Evolutionary conservation across 2,797 vertebrate species (phyloP).

Genomic region (Anabas testudineus): DNA sequence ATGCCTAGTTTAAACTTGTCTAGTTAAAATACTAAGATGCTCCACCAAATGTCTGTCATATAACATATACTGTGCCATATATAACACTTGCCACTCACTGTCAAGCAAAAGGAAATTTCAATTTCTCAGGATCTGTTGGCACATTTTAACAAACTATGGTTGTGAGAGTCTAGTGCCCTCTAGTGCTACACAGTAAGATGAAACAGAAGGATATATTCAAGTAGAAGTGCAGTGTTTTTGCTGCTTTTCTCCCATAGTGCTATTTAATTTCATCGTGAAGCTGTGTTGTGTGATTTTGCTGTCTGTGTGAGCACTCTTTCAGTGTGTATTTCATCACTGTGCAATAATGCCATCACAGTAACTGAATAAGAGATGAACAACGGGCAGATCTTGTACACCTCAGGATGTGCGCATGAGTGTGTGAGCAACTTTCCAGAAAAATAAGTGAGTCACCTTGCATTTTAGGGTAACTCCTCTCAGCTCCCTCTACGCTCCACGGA

Average conservation of each 20-base stretch:
- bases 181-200: slow-evolving; percentile 15
- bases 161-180: slow-evolving; percentile 49
- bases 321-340: slow-evolving; percentile 6
- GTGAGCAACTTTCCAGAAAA: slow-evolving; percentile 47
- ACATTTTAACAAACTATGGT: slow-evolving; percentile 3
- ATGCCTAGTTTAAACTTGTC: slow-evolving; percentile 30
- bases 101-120: slow-evolving; percentile 32
- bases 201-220: neutral
- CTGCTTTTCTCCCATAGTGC: neutral
- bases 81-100: slow-evolving; percentile 9
- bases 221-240: slow-evolving; percentile 3
- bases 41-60: slow-evolving; percentile 7
- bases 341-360: neutral
- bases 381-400: slow-evolving; percentile 11
- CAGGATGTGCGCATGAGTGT: slow-evolving; percentile 15
- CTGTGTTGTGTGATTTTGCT: neutral
- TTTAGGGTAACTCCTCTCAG: slow-evolving; percentile 60
- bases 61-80: neutral
- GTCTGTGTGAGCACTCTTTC: neutral
- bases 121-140: slow-evolving; percentile 22
- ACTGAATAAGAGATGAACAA: slow-evolving; percentile 28
- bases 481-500: slow-evolving; percentile 39
- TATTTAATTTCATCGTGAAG: neutral
- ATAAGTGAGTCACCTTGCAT: slow-evolving; percentile 71
- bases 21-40: slow-evolving; percentile 16